Percentiles rank a stretch among this genome's conserved stretches.
Evolutionary conservation across 2,113 vertebrate genomes (phyloP).

Genomic region (Ciconia stormi): DNA sequence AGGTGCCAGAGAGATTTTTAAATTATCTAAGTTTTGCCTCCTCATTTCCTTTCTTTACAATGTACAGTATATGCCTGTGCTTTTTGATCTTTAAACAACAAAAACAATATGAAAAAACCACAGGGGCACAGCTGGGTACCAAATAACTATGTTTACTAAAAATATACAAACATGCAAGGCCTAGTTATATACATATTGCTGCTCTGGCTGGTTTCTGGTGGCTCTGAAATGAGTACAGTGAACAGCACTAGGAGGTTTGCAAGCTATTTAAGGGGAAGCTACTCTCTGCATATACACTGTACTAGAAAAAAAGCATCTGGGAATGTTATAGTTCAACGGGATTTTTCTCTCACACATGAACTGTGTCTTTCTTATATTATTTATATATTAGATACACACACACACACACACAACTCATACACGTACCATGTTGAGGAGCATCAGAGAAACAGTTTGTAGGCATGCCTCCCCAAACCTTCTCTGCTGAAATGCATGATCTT

Average conservation of each 20-base stretch:
- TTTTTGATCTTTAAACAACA: slow-evolving; percentile 58
- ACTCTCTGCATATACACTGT: background rate
- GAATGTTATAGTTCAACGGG: background rate
- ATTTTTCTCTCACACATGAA: slow-evolving; percentile 15
- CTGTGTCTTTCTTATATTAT: background rate
- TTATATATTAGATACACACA: background rate
- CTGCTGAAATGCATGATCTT: background rate
- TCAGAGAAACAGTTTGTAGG: background rate
- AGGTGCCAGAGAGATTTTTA: slow-evolving; percentile 61
- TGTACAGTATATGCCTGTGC: slow-evolving; percentile 24
- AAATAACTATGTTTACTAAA: slow-evolving; percentile 56
- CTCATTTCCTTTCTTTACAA: slow-evolving; percentile 69
- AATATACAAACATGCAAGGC: slow-evolving; percentile 35
- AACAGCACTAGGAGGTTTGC: background rate
- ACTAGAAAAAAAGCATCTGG: slow-evolving; percentile 11
- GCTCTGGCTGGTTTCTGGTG: slow-evolving; percentile 15
- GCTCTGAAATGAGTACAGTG: background rate
- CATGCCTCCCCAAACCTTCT: background rate
- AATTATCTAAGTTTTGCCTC: slow-evolving; percentile 63
- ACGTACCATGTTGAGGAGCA: background rate
- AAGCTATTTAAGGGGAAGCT: background rate
- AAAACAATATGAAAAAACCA: slow-evolving; percentile 48
- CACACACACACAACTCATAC: background rate
- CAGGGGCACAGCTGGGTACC: slow-evolving; percentile 43
- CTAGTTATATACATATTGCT: background rate